Percentiles rank a stretch among this genome's conserved stretches.
Evolutionary conservation across 2,113 vertebrate genomes (phyloP).

Genomic region (Ptyas mucosa): DNA sequence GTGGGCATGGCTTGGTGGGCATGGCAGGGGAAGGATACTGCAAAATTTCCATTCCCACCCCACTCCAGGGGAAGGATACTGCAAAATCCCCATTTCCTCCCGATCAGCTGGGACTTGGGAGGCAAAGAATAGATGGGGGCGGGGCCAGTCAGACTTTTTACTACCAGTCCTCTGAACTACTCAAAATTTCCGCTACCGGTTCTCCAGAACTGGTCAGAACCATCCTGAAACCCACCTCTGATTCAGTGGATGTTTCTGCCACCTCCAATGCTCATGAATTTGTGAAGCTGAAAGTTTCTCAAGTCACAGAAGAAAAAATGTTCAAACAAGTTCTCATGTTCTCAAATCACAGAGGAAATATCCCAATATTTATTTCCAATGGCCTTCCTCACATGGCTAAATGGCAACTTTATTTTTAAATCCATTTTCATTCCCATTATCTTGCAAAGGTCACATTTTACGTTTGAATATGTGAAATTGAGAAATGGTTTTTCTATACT

Average conservation of each 20-base stretch:
- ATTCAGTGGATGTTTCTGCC: background rate
- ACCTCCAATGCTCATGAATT: background rate
- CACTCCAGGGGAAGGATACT: no score
- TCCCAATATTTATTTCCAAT: background rate
- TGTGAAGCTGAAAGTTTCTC: background rate
- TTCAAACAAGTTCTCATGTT: background rate
- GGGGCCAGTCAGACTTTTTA: no score
- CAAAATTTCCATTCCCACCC: no score
- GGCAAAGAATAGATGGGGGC: no score
- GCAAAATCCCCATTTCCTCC: no score
- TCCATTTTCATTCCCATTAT: background rate
- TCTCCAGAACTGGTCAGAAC: no score
- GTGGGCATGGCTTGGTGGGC: no score
- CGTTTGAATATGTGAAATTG: background rate
- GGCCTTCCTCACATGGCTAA: background rate
- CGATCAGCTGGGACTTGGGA: no score
- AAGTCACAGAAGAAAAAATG: background rate
- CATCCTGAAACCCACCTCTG: no score
- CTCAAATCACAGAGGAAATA: background rate
- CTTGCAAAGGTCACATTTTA: background rate
- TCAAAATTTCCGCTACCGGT: no score
- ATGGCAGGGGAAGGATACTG: no score
- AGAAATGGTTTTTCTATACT: background rate
- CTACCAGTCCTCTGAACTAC: no score
- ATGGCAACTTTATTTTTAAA: background rate